Conservation (phyloP, 2,888 invertebrate genomes). For the Autographa pulchrina region DNA sequence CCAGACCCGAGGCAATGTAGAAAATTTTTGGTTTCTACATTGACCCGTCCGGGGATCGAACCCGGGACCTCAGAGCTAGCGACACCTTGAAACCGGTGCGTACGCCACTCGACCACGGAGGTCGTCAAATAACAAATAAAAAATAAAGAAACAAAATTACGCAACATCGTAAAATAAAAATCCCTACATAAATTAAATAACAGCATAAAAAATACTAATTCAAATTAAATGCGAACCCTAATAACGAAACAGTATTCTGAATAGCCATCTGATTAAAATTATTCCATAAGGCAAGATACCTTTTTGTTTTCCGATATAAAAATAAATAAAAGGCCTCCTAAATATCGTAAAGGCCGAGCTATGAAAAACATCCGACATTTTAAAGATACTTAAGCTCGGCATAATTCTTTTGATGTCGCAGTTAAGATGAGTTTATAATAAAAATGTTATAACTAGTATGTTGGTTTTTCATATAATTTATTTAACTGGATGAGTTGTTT, state of each 20-base stretch:
- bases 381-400: slow-evolving; percentile 21
- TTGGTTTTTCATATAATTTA: neutral
- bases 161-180: neutral
- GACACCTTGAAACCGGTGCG: no score
- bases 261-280: slow-evolving; percentile 44
- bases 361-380: slow-evolving; percentile 12
- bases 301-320: slow-evolving; percentile 44
- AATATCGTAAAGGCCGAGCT: slow-evolving; percentile 26
- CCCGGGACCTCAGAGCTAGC: no score
- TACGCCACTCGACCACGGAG: no score
- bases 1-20: no score
- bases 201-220: slow-evolving; percentile 17
- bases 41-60: no score
- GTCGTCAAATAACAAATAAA: no score
- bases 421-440: slow-evolving; percentile 14
- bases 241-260: slow-evolving; percentile 41
- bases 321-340: slow-evolving; percentile 29
- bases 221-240: slow-evolving; percentile 21
- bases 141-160: no score
- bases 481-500: no score
- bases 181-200: neutral
- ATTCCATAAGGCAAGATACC: slow-evolving; percentile 19
- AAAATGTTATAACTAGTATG: slow-evolving; percentile 1
- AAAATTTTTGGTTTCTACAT: no score
- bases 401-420: slow-evolving; percentile 23